phyloP scores from a whole-genome alignment of 2,113 vertebrate species.

The Chionis minor region DNA sequence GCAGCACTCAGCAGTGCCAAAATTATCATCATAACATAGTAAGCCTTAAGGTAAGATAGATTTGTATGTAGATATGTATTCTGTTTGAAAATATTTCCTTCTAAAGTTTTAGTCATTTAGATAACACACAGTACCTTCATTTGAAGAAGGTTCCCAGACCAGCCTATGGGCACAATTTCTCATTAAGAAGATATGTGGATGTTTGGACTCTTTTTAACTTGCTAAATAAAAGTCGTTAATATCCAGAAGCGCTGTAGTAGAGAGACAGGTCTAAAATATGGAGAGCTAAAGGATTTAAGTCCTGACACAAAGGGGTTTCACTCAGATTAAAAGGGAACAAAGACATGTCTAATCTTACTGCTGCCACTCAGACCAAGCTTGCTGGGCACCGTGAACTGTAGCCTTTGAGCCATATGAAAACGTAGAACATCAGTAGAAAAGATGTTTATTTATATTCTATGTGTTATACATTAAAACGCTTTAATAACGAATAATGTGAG shows the following conservation, averaged over 20 bases:
- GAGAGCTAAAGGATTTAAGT: background rate
- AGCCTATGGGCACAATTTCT: background rate
- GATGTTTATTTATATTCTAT: background rate
- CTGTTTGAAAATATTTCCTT: background rate
- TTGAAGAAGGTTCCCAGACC: background rate
- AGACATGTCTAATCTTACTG: background rate
- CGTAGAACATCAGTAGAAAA: background rate
- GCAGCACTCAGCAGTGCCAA: background rate
- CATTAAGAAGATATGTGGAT: fast-evolving
- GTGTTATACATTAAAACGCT: background rate
- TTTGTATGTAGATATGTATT: background rate
- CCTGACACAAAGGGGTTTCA: background rate
- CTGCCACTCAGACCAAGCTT: background rate
- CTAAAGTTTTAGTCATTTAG: background rate
- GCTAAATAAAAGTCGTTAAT: background rate
- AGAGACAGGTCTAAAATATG: background rate
- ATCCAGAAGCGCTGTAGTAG: background rate
- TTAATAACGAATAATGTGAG: background rate
- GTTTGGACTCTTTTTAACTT: background rate
- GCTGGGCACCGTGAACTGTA: background rate
- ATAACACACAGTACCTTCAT: background rate
- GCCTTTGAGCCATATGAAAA: background rate
- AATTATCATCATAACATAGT: background rate
- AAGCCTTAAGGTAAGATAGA: background rate
- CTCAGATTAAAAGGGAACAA: constrained; percentile 6